Base-by-base conservation (phyloP, 2,113 vertebrate species). In the Elachura formosa region DNA sequence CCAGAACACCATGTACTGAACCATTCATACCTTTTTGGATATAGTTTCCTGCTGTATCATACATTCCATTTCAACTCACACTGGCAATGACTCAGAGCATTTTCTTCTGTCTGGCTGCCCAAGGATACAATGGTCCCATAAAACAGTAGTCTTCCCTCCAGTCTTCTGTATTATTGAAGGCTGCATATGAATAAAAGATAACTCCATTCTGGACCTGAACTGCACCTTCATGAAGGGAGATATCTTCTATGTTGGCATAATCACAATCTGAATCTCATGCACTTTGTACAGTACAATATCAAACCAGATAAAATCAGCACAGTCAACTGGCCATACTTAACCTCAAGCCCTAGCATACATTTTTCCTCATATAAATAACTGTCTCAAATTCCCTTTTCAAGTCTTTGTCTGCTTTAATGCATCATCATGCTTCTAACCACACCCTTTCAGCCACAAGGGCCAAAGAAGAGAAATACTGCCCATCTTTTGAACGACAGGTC, bases 21-120 rank as follows among this genome's bases (percentile, higher is more conserved):
- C 56, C 48, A 84, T 63, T 89, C 76, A 43, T 11, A 33, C 12
- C 4, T 62, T 68, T 49, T 31, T 63, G 61, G 21, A 51, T 87
- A 18, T 5, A 83, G 67, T 5, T 78, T 31, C 49, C 41, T 66
- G 40, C n/a, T 84, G 31, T 22, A 51, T 63, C 36, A 2, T 55
- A 64, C 67, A 92, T 96, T 93, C 68, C 89, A 48, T 86, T 84
- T 84, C 72, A 95, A 64, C n/a, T n/a, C n/a, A 84, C 75, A 72
- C 31, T 34, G n/a, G n/a, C 61, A 84, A 51, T 31, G 40, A 33
- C 33, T 87, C 17, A 16, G 34, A 87, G 40, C 56, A 19, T 93
- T 91, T 94, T 82, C 31, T 89, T 46, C 56, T 40, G 26, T 72
- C 28, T 89, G 66, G 31, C 48, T 87, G 49, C 52, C 45, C 61